Percentiles rank a stretch among this genome's conserved stretches.
These are phyloP conservation scores for Trypoxylus dichotomus DNA, from an alignment of 1,140 invertebrate genomes.

Conservation along the genomic window DNA sequence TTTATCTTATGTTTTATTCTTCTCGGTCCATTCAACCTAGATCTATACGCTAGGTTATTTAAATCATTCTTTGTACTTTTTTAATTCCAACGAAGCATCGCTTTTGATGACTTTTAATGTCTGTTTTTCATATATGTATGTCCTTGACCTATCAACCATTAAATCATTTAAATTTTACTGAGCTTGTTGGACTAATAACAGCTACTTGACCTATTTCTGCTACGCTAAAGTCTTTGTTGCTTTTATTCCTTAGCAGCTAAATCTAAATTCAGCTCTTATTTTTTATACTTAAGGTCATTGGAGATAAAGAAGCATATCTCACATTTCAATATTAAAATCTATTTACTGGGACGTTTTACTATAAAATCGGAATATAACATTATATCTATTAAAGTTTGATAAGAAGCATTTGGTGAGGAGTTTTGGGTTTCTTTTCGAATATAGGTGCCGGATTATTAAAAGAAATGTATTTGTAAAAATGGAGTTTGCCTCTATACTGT, in stretches of 20 bases:
- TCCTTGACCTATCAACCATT: background rate
- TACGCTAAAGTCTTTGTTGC: background rate
- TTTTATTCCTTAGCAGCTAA: background rate
- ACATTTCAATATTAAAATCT: too few relatives aligned
- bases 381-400: too few relatives aligned
- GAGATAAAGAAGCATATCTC: too few relatives aligned
- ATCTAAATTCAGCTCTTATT: too few relatives aligned
- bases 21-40: background rate
- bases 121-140: background rate
- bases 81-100: background rate
- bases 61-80: background rate
- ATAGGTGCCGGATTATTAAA: too few relatives aligned
- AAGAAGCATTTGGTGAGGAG: too few relatives aligned
- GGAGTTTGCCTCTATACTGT: too few relatives aligned
- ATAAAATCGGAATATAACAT: too few relatives aligned
- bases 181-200: background rate
- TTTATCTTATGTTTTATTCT: background rate
- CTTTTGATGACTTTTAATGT: background rate
- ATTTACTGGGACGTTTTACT: too few relatives aligned
- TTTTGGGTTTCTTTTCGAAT: too few relatives aligned
- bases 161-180: conserved; percentile 6
- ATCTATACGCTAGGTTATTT: background rate
- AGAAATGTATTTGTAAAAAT: too few relatives aligned
- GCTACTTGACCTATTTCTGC: conserved; percentile 3
- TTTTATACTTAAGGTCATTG: background rate